phyloP scores from a whole-genome alignment of 2,888 invertebrate species.

The Volucella inflata region DNA sequence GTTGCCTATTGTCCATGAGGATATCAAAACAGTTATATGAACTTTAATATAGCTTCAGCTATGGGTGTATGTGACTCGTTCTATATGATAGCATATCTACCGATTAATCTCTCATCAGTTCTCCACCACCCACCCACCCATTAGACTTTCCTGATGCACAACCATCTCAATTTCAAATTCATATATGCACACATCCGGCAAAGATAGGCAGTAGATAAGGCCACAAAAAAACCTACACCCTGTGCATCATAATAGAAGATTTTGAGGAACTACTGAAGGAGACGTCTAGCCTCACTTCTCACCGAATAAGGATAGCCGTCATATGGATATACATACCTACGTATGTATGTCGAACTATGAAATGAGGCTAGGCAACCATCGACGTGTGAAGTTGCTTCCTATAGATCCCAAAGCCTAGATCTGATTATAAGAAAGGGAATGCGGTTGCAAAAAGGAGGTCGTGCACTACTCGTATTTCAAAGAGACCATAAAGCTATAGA shows the following conservation, averaged over 20 bases:
- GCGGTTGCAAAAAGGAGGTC: slow-evolving; percentile 63
- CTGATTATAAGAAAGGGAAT: slow-evolving; percentile 67
- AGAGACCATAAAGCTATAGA: too few species aligned
- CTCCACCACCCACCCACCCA: slow-evolving; percentile 63
- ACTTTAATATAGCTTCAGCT: background rate
- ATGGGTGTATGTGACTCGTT: slow-evolving; percentile 1
- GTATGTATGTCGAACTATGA: slow-evolving; percentile 19
- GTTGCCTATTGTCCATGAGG: slow-evolving; percentile 58
- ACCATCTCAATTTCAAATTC: slow-evolving; percentile 72
- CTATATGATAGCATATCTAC: slow-evolving; percentile 29
- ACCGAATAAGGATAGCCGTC: slow-evolving; percentile 27
- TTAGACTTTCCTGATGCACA: slow-evolving; percentile 63
- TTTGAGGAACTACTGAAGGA: slow-evolving; percentile 56
- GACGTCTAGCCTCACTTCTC: slow-evolving; percentile 62
- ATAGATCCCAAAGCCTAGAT: slow-evolving; percentile 72
- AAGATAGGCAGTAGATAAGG: slow-evolving; percentile 74
- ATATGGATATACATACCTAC: background rate
- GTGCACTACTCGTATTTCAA: too few species aligned
- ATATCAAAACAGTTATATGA: slow-evolving; percentile 64
- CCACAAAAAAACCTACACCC: slow-evolving; percentile 72
- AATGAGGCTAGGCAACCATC: slow-evolving; percentile 67
- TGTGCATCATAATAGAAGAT: slow-evolving; percentile 60
- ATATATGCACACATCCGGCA: slow-evolving; percentile 75
- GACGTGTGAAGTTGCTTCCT: slow-evolving; percentile 74
- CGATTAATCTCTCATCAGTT: slow-evolving; percentile 31